Base-by-base conservation (phyloP, 2,113 vertebrate genomes). In the Pampusana beccarii region DNA sequence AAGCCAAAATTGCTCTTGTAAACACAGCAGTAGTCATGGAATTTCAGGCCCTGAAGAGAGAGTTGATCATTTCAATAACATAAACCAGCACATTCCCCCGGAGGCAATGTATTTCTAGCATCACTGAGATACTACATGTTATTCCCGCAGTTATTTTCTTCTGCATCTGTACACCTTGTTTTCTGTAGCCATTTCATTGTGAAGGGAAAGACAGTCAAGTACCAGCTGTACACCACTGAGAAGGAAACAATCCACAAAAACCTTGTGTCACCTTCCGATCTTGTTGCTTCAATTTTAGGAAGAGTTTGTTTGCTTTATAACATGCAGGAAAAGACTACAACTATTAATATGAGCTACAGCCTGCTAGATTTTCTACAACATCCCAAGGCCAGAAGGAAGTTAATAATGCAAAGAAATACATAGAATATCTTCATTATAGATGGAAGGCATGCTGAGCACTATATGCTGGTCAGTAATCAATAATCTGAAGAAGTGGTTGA, bases 21-120 rank as follows among this genome's bases (percentile, higher is more conserved):
- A 95, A 84, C 64, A 86, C 25, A 89, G 69, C 78, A 82, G 65
- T 60, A 95, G 80, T 58, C 78, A 71, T 69, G 57, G 71, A 94
- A 91, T 95, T 91, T 94, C 54, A 90, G 69, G 89, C 36, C 38
- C 53, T 80, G 60, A 83, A 90, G 67, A 90, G 31, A 83, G n/a
- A 87, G 53, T 10, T 86, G 62, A 93, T 92, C 6, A 64, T 90
- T 89, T 80, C 69, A 90, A 16, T 50, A 72, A 40, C 36, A 84
- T 57, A 91, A 95, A 84, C 31, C 50, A 75, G 36, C 42, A 89
- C 28, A 78, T 20, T 88, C 34, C 62, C 62, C 75, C 58, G 57
- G 42, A n/a, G 51, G 36, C 81, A 93, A 67, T 54, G 19, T 51
- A 84, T 71, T 79, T 81, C 91, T 81, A 84, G 44, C 38, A 72